Conservation (phyloP, 37 sponge, comb jelly and placozoan species). For the Chondrilla cf. caribensis region DNA sequence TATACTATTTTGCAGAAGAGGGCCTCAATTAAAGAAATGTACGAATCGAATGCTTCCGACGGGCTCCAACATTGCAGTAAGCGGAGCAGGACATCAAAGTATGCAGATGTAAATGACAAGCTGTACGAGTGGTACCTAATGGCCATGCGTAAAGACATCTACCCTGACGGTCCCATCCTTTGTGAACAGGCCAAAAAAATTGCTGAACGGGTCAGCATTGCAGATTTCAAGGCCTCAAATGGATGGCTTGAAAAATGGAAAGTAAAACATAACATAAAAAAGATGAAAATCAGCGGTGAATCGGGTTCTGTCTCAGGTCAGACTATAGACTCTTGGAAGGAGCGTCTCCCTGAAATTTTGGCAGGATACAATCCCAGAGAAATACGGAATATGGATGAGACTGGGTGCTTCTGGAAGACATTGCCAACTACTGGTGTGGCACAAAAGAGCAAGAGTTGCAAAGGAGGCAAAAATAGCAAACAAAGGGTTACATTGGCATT, state of each 20-base stretch:
- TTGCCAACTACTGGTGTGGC: constrained; percentile 53
- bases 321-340: constrained; percentile 54
- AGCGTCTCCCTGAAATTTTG: constrained; percentile 55
- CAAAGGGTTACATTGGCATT: constrained; percentile 49
- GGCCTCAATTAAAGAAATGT: constrained; percentile 19
- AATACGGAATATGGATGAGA: constrained; percentile 50
- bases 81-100: constrained; percentile 35
- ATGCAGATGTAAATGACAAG: constrained; percentile 26
- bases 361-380: constrained; percentile 20
- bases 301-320: constrained; percentile 48
- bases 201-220: constrained; percentile 19
- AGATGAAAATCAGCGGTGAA: constrained; percentile 63
- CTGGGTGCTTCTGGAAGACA: constrained; percentile 54
- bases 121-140: constrained; percentile 49
- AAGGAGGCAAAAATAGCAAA: constrained; percentile 59
- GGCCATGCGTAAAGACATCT: constrained; percentile 39
- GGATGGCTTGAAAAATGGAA: constrained; percentile 69
- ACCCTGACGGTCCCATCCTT: constrained; percentile 36
- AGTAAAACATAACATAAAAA: constrained; percentile 41
- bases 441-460: constrained; percentile 45
- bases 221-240: constrained; percentile 49
- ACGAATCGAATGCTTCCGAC: constrained; percentile 42
- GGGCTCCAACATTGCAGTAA: constrained; percentile 10
- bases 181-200: constrained; percentile 43
- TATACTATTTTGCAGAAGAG: constrained; percentile 42